Conservation (phyloP, 2,113 vertebrate genomes). For the Rana temporaria region DNA sequence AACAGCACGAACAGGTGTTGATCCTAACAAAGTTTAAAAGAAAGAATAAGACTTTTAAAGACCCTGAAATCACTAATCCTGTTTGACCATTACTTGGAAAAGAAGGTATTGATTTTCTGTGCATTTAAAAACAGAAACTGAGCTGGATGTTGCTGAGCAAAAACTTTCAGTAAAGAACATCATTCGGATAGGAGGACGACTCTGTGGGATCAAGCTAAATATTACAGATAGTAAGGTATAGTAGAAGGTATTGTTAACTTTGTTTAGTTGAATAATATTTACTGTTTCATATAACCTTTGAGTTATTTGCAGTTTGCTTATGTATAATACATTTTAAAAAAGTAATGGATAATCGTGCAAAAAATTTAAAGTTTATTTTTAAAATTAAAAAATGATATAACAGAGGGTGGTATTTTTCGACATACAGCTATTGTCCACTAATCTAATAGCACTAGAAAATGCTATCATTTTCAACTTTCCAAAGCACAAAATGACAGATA, state of each 20-base stretch:
- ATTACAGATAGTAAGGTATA: not conserved
- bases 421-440: no score
- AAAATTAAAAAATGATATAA: no score
- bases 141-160: not conserved
- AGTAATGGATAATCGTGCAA: no score
- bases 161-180: not conserved
- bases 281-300: not conserved
- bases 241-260: not conserved
- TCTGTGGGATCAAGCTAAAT: not conserved
- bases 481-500: no score
- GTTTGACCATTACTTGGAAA: not conserved
- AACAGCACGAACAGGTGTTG: slow-evolving; percentile 7
- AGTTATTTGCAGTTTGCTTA: no score
- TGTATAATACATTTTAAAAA: no score
- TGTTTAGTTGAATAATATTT: not conserved
- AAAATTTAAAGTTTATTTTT: no score
- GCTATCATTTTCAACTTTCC: no score
- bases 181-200: not conserved
- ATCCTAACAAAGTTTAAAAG: slow-evolving; percentile 13
- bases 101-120: not conserved
- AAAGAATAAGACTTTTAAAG: slow-evolving; percentile 4
- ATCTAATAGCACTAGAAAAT: no score
- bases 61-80: slow-evolving; percentile 31
- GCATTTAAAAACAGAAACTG: slow-evolving; percentile 1
- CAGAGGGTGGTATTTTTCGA: no score